These are phyloP conservation scores for Cygnus atratus DNA, from an alignment of 2,113 vertebrate species.

Conservation along the genomic window DNA sequence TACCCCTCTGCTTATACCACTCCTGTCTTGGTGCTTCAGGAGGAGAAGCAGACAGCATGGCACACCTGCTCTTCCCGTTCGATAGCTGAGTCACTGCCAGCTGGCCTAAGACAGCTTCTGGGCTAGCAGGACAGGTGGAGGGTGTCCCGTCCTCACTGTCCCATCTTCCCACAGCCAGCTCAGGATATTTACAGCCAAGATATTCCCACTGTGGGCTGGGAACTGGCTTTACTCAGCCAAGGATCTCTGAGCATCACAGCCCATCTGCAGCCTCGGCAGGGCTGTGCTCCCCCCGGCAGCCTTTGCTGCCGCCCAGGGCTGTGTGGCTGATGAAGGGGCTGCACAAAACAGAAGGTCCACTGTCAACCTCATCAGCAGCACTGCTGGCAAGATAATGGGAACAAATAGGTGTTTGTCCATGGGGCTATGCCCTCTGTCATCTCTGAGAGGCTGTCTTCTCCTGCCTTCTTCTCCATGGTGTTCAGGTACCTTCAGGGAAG, in stretches of 20 bases:
- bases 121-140: not conserved
- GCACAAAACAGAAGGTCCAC: not conserved
- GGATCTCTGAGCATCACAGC: not conserved
- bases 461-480: not conserved
- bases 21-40: not conserved
- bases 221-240: not conserved
- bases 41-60: not conserved
- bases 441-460: not conserved
- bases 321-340: not conserved
- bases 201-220: not conserved
- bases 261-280: constrained; percentile 22
- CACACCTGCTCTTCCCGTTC: not conserved
- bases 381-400: not conserved
- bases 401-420: not conserved
- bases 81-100: not conserved
- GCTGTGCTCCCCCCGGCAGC: not conserved
- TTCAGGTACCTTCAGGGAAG: not conserved
- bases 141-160: not conserved
- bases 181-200: constrained; percentile 25
- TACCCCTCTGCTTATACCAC: not conserved
- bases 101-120: constrained; percentile 32
- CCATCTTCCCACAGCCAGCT: constrained; percentile 31
- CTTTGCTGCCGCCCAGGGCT: not conserved
- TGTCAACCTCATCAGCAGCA: rapidly evolving
- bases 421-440: not conserved